A percentile compares a stretch with the other conserved stretches of the same genome.
phyloP scores from a whole-genome alignment of 2,113 vertebrate genomes.

The Esox niger region DNA sequence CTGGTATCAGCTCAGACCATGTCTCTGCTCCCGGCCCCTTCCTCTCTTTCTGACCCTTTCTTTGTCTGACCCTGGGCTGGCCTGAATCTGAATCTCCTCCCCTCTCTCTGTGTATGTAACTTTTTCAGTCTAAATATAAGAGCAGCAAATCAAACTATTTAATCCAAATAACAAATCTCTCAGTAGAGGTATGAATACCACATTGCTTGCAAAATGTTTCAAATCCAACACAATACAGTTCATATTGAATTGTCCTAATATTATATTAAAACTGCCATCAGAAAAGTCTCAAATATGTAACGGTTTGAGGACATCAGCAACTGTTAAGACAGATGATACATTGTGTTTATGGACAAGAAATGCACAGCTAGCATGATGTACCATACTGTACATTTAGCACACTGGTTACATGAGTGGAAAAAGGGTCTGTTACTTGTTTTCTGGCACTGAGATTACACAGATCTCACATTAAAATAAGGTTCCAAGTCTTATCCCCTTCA shows the following conservation, averaged over 20 bases:
- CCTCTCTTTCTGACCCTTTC: conserved; percentile 10
- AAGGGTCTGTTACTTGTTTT: neutral
- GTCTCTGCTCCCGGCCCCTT: conserved; percentile 7
- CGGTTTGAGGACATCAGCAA: neutral
- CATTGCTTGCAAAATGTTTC: neutral
- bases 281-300: neutral
- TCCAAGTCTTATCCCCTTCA: conserved; percentile 1
- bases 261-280: neutral
- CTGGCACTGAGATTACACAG: neutral
- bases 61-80: neutral
- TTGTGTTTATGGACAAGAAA: neutral
- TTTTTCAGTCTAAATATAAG: too few relatives aligned
- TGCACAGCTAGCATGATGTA: neutral
- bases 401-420: neutral
- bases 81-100: neutral
- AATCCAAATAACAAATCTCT: neutral
- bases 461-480: neutral
- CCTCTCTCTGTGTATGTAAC: neutral
- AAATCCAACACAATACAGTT: neutral
- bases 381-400: neutral
- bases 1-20: conserved; percentile 47
- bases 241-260: neutral
- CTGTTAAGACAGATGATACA: neutral
- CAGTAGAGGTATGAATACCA: neutral
- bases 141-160: neutral